Evolutionary conservation across 2,797 vertebrate species (phyloP).

Genomic region (Danio tinwini): DNA sequence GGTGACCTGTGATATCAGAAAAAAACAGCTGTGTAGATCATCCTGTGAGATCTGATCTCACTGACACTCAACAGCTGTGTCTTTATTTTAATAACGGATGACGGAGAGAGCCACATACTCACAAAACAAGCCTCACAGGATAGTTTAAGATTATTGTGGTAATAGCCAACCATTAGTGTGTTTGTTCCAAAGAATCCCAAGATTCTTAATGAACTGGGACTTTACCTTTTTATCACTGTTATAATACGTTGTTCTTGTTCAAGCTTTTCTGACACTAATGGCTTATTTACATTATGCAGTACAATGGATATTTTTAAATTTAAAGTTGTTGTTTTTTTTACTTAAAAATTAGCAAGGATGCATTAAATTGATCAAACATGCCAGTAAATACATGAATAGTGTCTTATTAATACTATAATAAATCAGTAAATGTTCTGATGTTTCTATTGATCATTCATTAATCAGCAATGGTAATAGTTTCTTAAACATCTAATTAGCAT

Average conservation of each 20-base stretch:
- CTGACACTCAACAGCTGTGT: constrained; percentile 25
- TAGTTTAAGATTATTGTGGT: not conserved
- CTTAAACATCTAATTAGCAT: too few relatives aligned
- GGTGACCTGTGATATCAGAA: not conserved
- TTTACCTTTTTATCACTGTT: not conserved
- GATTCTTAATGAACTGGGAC: too few relatives aligned
- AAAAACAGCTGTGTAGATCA: constrained; percentile 31
- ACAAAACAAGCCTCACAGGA: not conserved
- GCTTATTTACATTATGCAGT: not conserved
- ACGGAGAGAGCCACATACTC: not conserved
- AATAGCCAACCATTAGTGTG: not conserved
- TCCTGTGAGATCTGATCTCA: constrained; percentile 15
- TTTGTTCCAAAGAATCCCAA: not conserved
- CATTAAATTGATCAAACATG: too few relatives aligned
- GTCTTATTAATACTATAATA: too few relatives aligned
- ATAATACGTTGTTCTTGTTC: not conserved
- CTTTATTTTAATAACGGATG: constrained; percentile 1
- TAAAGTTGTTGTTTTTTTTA: too few relatives aligned
- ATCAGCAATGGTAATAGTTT: too few relatives aligned
- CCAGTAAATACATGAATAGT: too few relatives aligned
- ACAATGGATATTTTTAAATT: too few relatives aligned
- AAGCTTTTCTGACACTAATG: not conserved
- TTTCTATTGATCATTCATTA: too few relatives aligned
- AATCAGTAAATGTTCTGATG: too few relatives aligned
- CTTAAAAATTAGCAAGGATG: too few relatives aligned